Percentiles rank a stretch among this genome's conserved stretches.
phyloP scores from a whole-genome alignment of 2,888 invertebrate genomes.

The Adelphocoris suturalis region DNA sequence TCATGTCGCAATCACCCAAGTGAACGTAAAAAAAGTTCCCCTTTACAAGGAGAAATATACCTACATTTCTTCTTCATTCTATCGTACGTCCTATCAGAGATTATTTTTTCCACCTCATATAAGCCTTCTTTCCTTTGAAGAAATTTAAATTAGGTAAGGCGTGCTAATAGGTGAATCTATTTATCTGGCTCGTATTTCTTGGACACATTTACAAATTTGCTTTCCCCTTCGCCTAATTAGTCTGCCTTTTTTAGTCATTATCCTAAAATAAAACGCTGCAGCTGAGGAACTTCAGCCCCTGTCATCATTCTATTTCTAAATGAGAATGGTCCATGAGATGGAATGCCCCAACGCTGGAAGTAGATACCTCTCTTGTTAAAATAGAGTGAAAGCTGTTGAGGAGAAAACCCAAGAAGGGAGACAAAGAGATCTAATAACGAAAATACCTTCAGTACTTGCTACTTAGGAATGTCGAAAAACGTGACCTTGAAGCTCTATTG shows the following conservation, averaged over 20 bases:
- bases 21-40: background rate
- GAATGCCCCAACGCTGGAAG: too few relatives aligned
- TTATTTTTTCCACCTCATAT: conserved; percentile 21
- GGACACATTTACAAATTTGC: conserved; percentile 69
- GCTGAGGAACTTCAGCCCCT: too few relatives aligned
- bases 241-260: conserved; percentile 41
- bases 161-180: conserved; percentile 66
- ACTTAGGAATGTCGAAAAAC: too few relatives aligned
- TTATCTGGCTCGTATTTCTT: conserved; percentile 63
- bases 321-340: too few relatives aligned
- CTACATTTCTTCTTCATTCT: background rate
- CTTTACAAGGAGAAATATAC: background rate
- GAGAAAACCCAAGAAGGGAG: too few relatives aligned
- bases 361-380: too few relatives aligned
- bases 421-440: too few relatives aligned
- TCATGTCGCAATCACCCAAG: too few relatives aligned
- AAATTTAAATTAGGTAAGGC: conserved; percentile 60
- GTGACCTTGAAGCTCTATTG: too few relatives aligned
- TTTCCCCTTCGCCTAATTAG: conserved; percentile 66
- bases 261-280: conserved; percentile 28
- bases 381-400: too few relatives aligned
- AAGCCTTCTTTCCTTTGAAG: conserved; percentile 51
- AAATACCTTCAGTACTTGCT: too few relatives aligned
- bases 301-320: too few relatives aligned
- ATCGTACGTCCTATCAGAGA: background rate